These are phyloP conservation scores for Calycopis cecrops DNA, from an alignment of 1,140 invertebrate genomes.

Conservation along the genomic window DNA sequence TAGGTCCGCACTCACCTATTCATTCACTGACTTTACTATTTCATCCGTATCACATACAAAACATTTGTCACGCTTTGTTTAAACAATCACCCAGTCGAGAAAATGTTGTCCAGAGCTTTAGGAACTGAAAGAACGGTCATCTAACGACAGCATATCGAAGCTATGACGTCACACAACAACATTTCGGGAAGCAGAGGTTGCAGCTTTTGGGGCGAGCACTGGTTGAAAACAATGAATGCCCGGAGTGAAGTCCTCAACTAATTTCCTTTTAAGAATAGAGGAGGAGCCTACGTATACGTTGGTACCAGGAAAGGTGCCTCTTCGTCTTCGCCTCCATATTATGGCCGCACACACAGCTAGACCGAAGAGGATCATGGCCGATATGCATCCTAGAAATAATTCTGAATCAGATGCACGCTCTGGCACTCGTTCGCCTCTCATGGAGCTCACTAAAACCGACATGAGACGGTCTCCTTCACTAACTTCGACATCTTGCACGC, in stretches of 20 bases:
- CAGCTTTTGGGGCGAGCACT: constrained; percentile 71
- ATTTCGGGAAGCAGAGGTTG: constrained; percentile 57
- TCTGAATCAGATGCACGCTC: constrained; percentile 73
- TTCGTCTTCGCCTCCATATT: constrained; percentile 73
- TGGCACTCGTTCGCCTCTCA: constrained; percentile 73
- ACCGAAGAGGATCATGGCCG: constrained; percentile 75
- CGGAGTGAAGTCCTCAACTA: constrained; percentile 75
- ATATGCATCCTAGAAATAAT: constrained; percentile 71
- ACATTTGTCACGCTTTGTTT: constrained; percentile 32
- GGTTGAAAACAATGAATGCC: constrained; percentile 75
- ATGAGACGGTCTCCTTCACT: constrained; percentile 74
- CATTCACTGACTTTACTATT: constrained; percentile 43
- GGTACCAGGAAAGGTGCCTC: constrained; percentile 73
- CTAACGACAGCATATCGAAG: constrained; percentile 72
- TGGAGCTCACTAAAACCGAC: constrained; percentile 76
- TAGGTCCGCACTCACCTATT: constrained; percentile 26
- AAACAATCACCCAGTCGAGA: constrained; percentile 32
- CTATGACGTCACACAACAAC: constrained; percentile 79
- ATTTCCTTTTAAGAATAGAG: constrained; percentile 74
- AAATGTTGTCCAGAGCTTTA: constrained; percentile 55
- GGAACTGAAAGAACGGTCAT: constrained; percentile 68
- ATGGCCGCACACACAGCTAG: constrained; percentile 71
- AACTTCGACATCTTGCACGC: constrained; percentile 76
- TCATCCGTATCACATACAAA: constrained; percentile 57
- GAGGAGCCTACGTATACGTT: constrained; percentile 77